Base-by-base conservation (phyloP, 2,888 invertebrate species). In the Asteroscopus sphinx region DNA sequence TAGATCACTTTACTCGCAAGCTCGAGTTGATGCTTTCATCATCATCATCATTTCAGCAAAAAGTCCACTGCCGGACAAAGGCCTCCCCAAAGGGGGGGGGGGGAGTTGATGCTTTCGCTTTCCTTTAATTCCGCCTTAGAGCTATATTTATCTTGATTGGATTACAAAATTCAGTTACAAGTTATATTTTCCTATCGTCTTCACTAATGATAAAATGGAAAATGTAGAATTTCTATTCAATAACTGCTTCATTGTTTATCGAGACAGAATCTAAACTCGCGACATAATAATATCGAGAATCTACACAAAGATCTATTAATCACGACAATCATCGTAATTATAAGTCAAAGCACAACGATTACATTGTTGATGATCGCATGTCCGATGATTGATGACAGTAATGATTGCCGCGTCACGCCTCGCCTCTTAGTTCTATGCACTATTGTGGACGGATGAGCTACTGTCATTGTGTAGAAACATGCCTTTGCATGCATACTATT, bases 371-470 rank as follows among this genome's bases (percentile, higher is more conserved):
- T 49, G 8, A 54, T 59, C 32, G n/a, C 49, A 26, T 17, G 15
- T 16, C 11, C 1, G 15, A 28, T 30, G 13, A 33, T 25, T 52
- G 39, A 62, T 52, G 40, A 53, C 63, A 37, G 40, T 33, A 32
- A 54, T 47, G 49, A 66, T 73, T 72, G 67, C 63, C 17, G 9
- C 46, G 72, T 67, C 80, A 79, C 75, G 77, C 75, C 53, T 33
- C 45, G 52, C 45, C 26, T 64, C 56, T 52, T 44, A 62, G 4
- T 4, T 54, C 52, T 56, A 53, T 73, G 54, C 46, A 68, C 54
- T 47, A 57, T 60, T 68, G 67, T 68, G 62, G 32, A 47, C 59
- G 51, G 48, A 57, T 63, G 48, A 28, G 41, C 32, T 46, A 35
- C 39, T 25, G 33, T 13, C 49, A 32, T 49, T 33, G 42, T 51